Base-by-base conservation (phyloP, 1,140 invertebrate genomes). In the Neodiprion lecontei region DNA sequence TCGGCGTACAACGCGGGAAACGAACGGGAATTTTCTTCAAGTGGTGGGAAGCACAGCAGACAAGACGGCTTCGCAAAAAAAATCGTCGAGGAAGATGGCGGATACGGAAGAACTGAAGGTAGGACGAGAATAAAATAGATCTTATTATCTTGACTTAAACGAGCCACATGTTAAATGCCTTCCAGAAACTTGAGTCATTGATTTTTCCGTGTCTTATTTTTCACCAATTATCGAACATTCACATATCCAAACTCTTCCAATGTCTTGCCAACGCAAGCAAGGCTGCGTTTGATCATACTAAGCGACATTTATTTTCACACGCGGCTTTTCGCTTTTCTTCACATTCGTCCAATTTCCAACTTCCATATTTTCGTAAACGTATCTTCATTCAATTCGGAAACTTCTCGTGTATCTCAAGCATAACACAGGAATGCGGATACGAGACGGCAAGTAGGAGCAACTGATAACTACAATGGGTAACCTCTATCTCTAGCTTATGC, bases 41-140 rank as follows among this genome's bases (percentile, higher is more conserved):
- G 53, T 61, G n/a, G 53, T 61, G 53, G 53, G 53, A 61, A 61
- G 53, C 7, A 71, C 10, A 48, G 48, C 65, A 53, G 72, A 70
- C 67, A 77, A 81, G 79, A 85, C 86, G 84, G 84, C 82, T 79
- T 79, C 83, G 70, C 73, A 74, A 83, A 84, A 83, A 81, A 88
- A 82, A 80, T 76, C 78, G 72, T 74, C 75, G 48, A 85, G 79
- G 81, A 88, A 87, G 81, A 88, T 88, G 87, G 85, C 86, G 82
- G 87, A 88, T 76, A 78, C 81, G 69, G 86, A 88, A 69, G 87
- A 87, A 76, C 78, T 88, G 72, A 87, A 88, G 87, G 87, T 86
- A 71, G 80, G 87, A 86, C 87, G 69, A 14, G 5, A 61, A 61
- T 17, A 40, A 40, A 40, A 40, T 3, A 40, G 28, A 40, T 40